phyloP scores from a whole-genome alignment of 1,140 invertebrate genomes.

The Adoxophyes honmai region DNA sequence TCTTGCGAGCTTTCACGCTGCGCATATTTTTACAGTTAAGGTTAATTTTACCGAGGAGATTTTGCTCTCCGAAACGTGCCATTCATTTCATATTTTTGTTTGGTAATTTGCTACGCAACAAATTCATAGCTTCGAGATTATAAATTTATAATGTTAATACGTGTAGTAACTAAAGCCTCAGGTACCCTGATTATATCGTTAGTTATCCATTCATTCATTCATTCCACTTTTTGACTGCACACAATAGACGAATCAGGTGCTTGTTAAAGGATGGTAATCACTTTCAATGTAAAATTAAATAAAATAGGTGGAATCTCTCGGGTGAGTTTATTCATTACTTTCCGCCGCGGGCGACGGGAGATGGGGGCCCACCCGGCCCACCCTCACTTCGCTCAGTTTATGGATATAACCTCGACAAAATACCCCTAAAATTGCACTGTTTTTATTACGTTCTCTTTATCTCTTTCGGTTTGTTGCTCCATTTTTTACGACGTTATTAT shows the following conservation, averaged over 20 bases:
- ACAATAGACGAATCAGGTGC: conserved; percentile 44
- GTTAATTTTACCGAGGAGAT: conserved; percentile 41
- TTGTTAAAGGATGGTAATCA: conserved; percentile 59
- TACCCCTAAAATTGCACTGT: conserved; percentile 76
- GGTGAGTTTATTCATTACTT: conserved; percentile 75
- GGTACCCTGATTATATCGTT: neutral
- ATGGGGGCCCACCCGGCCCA: conserved; percentile 27
- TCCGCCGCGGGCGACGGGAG: conserved; percentile 40
- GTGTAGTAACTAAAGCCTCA: no score
- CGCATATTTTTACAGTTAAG: conserved; percentile 39
- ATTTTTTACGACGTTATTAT: conserved; percentile 69
- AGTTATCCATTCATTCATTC: neutral
- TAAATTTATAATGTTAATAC: no score
- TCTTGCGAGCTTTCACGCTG: conserved; percentile 59
- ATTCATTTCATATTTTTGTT: conserved; percentile 23
- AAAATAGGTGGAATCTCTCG: conserved; percentile 49
- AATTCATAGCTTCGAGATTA: no score
- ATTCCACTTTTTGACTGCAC: neutral
- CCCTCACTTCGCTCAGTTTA: conserved; percentile 60
- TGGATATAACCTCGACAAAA: conserved; percentile 77
- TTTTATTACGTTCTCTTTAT: conserved; percentile 75
- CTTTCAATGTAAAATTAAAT: conserved; percentile 70
- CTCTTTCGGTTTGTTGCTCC: conserved; percentile 71
- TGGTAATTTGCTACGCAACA: neutral
- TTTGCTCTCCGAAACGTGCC: conserved; percentile 34